These are phyloP conservation scores for Enteromius argenteus DNA, from an alignment of 2,797 vertebrate genomes.

Conservation along the genomic window DNA sequence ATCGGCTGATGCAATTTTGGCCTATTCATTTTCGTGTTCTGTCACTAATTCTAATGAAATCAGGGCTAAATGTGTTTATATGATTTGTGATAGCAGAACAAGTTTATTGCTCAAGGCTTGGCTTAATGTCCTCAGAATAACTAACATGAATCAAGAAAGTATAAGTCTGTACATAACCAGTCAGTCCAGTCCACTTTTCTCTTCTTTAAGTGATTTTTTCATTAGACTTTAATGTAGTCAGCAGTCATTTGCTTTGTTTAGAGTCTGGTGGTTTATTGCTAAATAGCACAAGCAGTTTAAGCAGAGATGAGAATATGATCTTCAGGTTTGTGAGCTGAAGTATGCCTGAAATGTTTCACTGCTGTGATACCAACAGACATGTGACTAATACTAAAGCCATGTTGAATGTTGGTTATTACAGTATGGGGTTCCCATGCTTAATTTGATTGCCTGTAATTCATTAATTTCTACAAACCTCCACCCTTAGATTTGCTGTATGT, in stretches of 20 bases:
- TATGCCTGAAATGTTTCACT: slow-evolving; percentile 7
- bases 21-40: neutral
- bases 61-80: neutral
- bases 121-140: neutral
- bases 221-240: neutral
- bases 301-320: neutral
- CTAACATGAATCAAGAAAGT: neutral
- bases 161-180: neutral
- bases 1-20: neutral
- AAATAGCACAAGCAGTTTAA: neutral
- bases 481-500: neutral
- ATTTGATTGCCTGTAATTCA: neutral
- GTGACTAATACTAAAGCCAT: neutral
- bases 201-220: neutral
- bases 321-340: neutral
- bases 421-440: neutral
- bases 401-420: neutral
- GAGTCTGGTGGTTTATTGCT: neutral
- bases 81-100: neutral
- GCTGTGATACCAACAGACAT: neutral
- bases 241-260: neutral
- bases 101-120: neutral
- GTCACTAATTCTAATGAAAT: neutral
- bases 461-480: neutral
- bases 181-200: neutral